A percentile compares a stretch with the other conserved stretches of the same genome.
Conservation (phyloP, 2,113 vertebrate species). For the Rhabdornis inornatus region DNA sequence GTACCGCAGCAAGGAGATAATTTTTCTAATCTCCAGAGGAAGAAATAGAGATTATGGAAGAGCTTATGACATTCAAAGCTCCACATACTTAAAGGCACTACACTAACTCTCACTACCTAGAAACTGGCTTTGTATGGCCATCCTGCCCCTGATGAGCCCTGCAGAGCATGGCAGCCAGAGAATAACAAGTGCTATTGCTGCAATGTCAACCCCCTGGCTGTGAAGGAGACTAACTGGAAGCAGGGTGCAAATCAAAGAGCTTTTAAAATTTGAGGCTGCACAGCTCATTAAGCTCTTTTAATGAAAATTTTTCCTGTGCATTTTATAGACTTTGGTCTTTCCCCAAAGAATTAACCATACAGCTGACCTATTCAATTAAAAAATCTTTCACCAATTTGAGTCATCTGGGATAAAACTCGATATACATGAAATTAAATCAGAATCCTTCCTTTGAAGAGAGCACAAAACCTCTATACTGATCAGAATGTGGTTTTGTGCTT, state of each 20-base stretch:
- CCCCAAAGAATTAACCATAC: not conserved
- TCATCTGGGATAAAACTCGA: not conserved
- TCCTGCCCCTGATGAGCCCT: not conserved
- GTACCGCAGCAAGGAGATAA: not conserved
- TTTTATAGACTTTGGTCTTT: not conserved
- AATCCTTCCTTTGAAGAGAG: not conserved
- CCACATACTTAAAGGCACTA: not conserved
- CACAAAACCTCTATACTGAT: not conserved
- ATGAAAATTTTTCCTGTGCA: not conserved
- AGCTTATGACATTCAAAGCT: not conserved
- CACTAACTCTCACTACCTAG: not conserved
- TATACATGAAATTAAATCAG: conserved; percentile 17
- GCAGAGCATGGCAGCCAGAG: not conserved
- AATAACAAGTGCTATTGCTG: not conserved
- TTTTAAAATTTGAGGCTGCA: not conserved
- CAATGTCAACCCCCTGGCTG: not conserved
- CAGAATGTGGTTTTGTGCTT: not conserved
- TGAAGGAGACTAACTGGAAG: not conserved
- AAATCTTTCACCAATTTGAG: not conserved
- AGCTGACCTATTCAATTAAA: conserved; percentile 40
- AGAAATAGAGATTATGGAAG: not conserved
- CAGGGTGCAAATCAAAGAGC: not conserved
- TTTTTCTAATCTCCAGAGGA: not conserved
- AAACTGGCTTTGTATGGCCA: not conserved
- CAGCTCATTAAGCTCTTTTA: conserved; percentile 13